Percentiles rank a stretch among this genome's conserved stretches.
Evolutionary conservation across 2,113 vertebrate species (phyloP).

Genomic region (Coptodon bakossiorum): DNA sequence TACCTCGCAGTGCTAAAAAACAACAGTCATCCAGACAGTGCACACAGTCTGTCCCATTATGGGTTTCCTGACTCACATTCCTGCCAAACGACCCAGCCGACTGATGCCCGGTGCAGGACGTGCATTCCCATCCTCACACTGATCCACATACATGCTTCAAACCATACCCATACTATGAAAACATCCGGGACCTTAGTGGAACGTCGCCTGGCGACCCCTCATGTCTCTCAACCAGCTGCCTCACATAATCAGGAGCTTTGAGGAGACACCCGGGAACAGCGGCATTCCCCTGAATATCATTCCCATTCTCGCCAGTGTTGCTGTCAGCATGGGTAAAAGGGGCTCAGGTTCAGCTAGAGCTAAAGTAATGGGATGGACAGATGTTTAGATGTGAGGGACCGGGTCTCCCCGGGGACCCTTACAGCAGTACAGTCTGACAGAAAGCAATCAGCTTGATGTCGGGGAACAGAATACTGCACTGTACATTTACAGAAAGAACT

Average conservation of each 20-base stretch:
- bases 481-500: conserved; percentile 42
- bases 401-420: conserved; percentile 18
- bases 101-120: conserved; percentile 32
- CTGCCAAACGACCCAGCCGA: conserved; percentile 57
- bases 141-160: conserved; percentile 29
- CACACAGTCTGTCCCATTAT: conserved; percentile 48
- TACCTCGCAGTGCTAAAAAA: conserved; percentile 47
- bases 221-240: conserved; percentile 58
- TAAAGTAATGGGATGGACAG: conserved; percentile 68
- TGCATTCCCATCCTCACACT: conserved; percentile 40
- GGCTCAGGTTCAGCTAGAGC: conserved; percentile 26
- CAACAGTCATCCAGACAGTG: conserved; percentile 39
- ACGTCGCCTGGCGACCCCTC: conserved; percentile 18
- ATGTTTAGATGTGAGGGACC: conserved; percentile 66
- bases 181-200: conserved; percentile 44
- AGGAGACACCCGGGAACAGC: conserved; percentile 49
- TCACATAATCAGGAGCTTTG: conserved; percentile 62
- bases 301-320: conserved; percentile 38
- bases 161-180: conserved; percentile 36
- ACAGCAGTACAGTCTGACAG: conserved; percentile 51
- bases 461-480: conserved; percentile 56
- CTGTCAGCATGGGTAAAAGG: conserved; percentile 58
- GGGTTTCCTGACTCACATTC: conserved; percentile 63
- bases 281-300: conserved; percentile 53
- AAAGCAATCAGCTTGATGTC: conserved; percentile 71